Evolutionary conservation across 2,888 invertebrate species (phyloP).

Genomic region (Psylliodes chrysocephalus): DNA sequence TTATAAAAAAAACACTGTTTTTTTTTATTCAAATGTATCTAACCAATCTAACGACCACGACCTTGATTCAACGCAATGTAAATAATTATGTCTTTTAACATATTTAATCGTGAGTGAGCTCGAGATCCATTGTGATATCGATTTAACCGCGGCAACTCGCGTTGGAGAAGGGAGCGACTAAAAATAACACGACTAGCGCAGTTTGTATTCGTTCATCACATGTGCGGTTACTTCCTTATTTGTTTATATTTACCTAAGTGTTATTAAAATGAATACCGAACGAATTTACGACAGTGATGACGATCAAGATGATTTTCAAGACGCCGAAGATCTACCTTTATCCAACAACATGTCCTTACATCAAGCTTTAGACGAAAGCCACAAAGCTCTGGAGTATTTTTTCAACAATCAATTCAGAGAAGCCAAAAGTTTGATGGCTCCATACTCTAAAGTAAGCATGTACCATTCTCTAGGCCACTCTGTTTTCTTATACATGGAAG

Average conservation of each 20-base stretch:
- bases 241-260: neutral
- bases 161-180: neutral
- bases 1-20: too few species aligned
- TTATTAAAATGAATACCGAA: conserved; percentile 10
- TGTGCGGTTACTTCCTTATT: neutral
- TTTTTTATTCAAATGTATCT: too few species aligned
- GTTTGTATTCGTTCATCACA: neutral
- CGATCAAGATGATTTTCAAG: conserved; percentile 37
- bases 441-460: conserved; percentile 83
- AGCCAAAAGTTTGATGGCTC: conserved; percentile 81
- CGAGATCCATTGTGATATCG: neutral
- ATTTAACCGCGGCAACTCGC: neutral
- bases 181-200: neutral
- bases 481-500: conserved; percentile 91
- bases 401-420: conserved; percentile 91
- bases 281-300: conserved; percentile 24
- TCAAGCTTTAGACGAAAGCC: conserved; percentile 79
- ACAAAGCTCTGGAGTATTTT: conserved; percentile 85
- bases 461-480: conserved; percentile 92
- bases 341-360: conserved; percentile 70
- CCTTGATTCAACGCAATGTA: too few species aligned
- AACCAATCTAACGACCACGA: too few species aligned
- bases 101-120: too few species aligned
- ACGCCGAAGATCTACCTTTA: conserved; percentile 36
- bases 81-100: too few species aligned